A percentile compares a stretch with the other conserved stretches of the same genome.
These are phyloP conservation scores for Strigamia transsilvanica DNA, from an alignment of 2,888 invertebrate species.

Conservation along the genomic window DNA sequence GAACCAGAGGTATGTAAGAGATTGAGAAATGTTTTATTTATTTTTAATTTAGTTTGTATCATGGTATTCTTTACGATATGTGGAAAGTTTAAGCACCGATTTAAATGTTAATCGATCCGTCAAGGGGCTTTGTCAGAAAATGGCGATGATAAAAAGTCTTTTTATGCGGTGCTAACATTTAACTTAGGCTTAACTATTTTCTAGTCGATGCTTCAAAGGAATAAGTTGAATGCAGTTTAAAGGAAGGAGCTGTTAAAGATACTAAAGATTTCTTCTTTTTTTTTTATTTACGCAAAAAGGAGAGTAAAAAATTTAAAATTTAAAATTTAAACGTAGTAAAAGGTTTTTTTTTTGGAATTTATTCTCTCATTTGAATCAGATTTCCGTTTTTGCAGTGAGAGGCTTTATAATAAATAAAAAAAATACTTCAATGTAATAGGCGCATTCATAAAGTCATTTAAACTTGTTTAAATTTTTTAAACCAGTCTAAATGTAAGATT, in stretches of 20 bases:
- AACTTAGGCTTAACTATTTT: constrained; percentile 34
- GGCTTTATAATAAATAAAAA: too few species aligned
- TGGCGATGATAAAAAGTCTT: constrained; percentile 3
- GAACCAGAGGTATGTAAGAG: constrained; percentile 81
- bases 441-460: too few species aligned
- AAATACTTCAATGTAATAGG: too few species aligned
- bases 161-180: constrained; percentile 38
- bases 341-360: too few species aligned
- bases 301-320: not conserved
- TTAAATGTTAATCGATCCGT: constrained; percentile 44
- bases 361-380: too few species aligned
- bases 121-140: constrained; percentile 26
- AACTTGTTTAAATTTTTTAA: too few species aligned
- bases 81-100: constrained; percentile 24
- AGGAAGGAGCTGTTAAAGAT: constrained; percentile 3
- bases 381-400: too few species aligned
- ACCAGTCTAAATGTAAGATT: too few species aligned
- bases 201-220: not conserved
- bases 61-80: constrained; percentile 11
- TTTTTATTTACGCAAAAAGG: not conserved
- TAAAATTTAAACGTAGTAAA: too few species aligned
- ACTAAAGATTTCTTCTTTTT: too few species aligned
- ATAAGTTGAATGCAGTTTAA: not conserved
- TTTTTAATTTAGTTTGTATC: constrained; percentile 30
- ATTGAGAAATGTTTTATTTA: constrained; percentile 32